Evolutionary conservation across 2,113 vertebrate genomes (phyloP).

Genomic region (Tylochromis polylepis): DNA sequence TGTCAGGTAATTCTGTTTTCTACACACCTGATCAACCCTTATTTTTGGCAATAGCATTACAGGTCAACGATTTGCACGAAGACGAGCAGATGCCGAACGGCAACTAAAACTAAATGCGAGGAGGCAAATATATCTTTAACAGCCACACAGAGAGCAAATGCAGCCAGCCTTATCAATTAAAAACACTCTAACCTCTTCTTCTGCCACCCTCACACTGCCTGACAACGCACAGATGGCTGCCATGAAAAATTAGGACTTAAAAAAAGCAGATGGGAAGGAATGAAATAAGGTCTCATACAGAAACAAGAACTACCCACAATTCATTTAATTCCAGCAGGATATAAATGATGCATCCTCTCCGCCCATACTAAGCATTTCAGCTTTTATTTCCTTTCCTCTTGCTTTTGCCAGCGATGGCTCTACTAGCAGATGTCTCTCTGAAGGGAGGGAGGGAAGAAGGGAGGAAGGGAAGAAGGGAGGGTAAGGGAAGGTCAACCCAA

Average conservation of each 20-base stretch:
- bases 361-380: not conserved
- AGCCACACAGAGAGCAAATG: not conserved
- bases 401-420: not conserved
- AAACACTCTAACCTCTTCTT: not conserved
- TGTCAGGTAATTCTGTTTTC: not conserved
- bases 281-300: not conserved
- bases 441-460: not conserved
- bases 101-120: not conserved
- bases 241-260: slow-evolving; percentile 33
- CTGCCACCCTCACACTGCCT: slow-evolving; percentile 7
- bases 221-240: slow-evolving; percentile 40
- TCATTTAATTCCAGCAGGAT: slow-evolving; percentile 32
- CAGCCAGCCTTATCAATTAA: slow-evolving; percentile 2
- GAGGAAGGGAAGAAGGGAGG: not conserved
- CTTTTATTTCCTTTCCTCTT: not conserved
- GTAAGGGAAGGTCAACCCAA: slow-evolving; percentile 6
- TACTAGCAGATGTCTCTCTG: slow-evolving; percentile 22
- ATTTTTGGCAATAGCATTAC: not conserved
- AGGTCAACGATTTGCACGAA: not conserved
- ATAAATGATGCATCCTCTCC: slow-evolving; percentile 26
- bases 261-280: slow-evolving; percentile 20
- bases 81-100: not conserved
- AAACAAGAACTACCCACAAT: slow-evolving; percentile 11
- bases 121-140: not conserved
- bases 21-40: not conserved